These are phyloP conservation scores for Sebastes cheni DNA, from an alignment of 2,797 vertebrate species.

Conservation along the genomic window DNA sequence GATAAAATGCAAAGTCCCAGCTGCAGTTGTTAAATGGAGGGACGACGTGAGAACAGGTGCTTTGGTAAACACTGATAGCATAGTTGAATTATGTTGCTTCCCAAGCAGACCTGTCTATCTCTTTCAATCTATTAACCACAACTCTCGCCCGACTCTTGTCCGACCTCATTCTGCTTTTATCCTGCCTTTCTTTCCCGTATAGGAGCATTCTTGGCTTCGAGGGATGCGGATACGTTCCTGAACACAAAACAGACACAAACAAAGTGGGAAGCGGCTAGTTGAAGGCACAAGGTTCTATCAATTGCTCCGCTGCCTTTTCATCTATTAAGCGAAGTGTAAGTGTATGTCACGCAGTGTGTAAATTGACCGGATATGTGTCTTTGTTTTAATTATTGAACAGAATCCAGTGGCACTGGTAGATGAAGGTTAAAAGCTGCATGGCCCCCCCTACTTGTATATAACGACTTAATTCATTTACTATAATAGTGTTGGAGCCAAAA, in stretches of 20 bases:
- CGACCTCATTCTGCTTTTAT: slow-evolving; percentile 63
- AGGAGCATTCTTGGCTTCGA: slow-evolving; percentile 32
- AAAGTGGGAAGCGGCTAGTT: slow-evolving; percentile 42
- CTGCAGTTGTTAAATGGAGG: slow-evolving; percentile 68
- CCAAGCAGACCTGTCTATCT: slow-evolving; percentile 70
- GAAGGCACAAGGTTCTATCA: slow-evolving; percentile 48
- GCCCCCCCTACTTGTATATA: neutral
- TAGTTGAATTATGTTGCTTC: slow-evolving; percentile 79
- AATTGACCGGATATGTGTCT: slow-evolving; percentile 42
- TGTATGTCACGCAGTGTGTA: slow-evolving; percentile 44
- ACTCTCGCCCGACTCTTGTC: slow-evolving; percentile 36
- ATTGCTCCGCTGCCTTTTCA: slow-evolving; percentile 46
- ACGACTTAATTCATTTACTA: too few relatives aligned
- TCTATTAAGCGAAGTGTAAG: slow-evolving; percentile 64
- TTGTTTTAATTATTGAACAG: slow-evolving; percentile 22
- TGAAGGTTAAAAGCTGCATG: slow-evolving; percentile 34
- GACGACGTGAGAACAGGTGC: slow-evolving; percentile 74
- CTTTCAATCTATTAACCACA: slow-evolving; percentile 72
- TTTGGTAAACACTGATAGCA: slow-evolving; percentile 80
- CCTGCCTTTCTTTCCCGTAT: slow-evolving; percentile 32
- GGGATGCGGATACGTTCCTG: slow-evolving; percentile 31
- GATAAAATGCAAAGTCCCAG: slow-evolving; percentile 81
- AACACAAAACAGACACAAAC: slow-evolving; percentile 68
- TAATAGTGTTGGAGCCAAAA: too few relatives aligned
- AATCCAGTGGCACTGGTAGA: slow-evolving; percentile 3